A percentile compares a stretch with the other conserved stretches of the same genome.
phyloP scores from a whole-genome alignment of 2,888 invertebrate genomes.

The Cotesia congregata region DNA sequence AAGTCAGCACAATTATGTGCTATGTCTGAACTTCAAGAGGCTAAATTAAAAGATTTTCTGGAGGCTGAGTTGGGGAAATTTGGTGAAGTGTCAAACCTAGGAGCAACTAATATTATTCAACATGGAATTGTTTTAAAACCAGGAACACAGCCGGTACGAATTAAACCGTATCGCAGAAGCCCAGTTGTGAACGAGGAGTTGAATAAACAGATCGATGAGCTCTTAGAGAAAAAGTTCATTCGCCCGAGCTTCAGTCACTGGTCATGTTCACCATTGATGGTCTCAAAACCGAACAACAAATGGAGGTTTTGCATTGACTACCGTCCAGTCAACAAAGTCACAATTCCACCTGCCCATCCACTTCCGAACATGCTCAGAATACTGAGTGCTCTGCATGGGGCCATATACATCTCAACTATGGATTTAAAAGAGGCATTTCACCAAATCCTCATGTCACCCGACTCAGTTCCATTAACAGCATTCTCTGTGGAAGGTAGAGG shows the following conservation, averaged over 20 bases:
- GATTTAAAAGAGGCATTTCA: neutral
- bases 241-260: neutral
- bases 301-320: neutral
- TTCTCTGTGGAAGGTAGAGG: conserved; percentile 42
- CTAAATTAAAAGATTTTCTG: neutral
- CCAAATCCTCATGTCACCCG: conserved; percentile 19
- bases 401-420: neutral
- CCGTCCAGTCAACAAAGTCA: neutral
- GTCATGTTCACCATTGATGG: neutral
- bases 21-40: neutral
- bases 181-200: neutral
- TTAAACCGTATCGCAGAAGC: neutral
- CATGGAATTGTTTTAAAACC: neutral
- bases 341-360: neutral
- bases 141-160: neutral
- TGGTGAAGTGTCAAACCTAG: neutral
- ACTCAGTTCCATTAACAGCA: conserved; percentile 28
- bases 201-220: neutral
- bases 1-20: neutral
- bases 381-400: neutral
- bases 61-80: neutral
- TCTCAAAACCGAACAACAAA: neutral
- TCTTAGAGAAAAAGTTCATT: neutral
- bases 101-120: neutral
- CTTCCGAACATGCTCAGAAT: neutral